Conservation (phyloP, 2,888 invertebrate species). For the Euplexia lucipara region DNA sequence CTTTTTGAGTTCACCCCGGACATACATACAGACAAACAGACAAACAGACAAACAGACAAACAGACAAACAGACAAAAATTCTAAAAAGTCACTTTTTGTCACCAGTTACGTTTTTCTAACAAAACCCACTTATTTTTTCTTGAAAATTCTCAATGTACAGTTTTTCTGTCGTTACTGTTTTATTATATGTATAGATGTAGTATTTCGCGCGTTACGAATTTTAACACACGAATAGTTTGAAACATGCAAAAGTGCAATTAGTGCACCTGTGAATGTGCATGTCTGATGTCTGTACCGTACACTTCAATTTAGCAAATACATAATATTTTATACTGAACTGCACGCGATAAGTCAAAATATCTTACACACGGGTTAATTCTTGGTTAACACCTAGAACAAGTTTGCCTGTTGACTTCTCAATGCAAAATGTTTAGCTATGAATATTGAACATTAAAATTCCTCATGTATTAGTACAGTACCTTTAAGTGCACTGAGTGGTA, state of each 20-base stretch:
- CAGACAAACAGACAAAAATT: too few relatives aligned
- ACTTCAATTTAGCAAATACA: constrained; percentile 18
- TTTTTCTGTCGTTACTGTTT: too few relatives aligned
- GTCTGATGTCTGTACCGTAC: constrained; percentile 2
- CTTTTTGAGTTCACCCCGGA: too few relatives aligned
- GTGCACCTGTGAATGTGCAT: constrained; percentile 29
- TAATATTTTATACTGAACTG: not conserved
- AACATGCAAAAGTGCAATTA: constrained; percentile 13
- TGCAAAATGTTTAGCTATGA: not conserved
- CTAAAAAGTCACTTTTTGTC: too few relatives aligned
- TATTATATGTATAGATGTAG: too few relatives aligned
- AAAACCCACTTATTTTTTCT: too few relatives aligned
- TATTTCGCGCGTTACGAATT: not conserved
- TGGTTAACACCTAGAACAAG: not conserved
- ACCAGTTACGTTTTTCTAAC: too few relatives aligned
- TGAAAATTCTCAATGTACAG: too few relatives aligned
- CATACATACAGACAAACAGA: too few relatives aligned
- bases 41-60: too few relatives aligned
- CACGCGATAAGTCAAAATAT: constrained; percentile 18
- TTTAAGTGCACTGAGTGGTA: constrained; percentile 30
- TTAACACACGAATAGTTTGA: not conserved
- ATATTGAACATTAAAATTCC: constrained; percentile 1
- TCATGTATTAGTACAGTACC: constrained; percentile 15
- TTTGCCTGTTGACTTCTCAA: not conserved
- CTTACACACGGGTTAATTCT: not conserved